Evolutionary conservation across 2,888 invertebrate species (phyloP).

Genomic region (Eupithecia pulchellata): DNA sequence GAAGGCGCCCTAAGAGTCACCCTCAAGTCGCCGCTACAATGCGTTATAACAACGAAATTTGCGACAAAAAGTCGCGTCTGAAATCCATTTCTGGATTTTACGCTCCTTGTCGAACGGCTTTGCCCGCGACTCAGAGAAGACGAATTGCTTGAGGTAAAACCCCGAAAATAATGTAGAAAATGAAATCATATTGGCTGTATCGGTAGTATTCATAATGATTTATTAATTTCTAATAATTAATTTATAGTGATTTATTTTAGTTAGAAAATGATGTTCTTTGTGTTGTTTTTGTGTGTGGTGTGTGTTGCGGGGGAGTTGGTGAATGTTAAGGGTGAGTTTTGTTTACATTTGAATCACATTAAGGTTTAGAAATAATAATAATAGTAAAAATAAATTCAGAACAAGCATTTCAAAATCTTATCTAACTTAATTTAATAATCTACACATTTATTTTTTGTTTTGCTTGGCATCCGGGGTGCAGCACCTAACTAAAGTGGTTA

Average conservation of each 20-base stretch:
- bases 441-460: too few species aligned
- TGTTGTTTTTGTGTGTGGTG: constrained; percentile 19
- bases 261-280: constrained; percentile 15
- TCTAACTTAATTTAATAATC: too few species aligned
- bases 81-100: background rate
- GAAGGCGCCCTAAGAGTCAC: too few species aligned
- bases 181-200: background rate
- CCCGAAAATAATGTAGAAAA: constrained; percentile 1
- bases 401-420: too few species aligned
- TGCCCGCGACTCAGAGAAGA: background rate
- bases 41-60: background rate
- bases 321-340: constrained; percentile 29
- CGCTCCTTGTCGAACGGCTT: background rate
- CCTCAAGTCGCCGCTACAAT: background rate
- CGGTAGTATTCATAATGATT: background rate
- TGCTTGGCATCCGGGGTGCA: too few species aligned
- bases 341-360: background rate
- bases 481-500: too few species aligned
- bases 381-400: too few species aligned
- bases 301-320: constrained; percentile 26
- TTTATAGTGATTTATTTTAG: background rate
- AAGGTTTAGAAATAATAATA: background rate
- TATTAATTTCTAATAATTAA: background rate
- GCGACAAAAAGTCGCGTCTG: constrained; percentile 9
- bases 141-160: background rate